Evolutionary conservation across 2,888 invertebrate species (phyloP).

Genomic region (Penaeus monodon): DNA sequence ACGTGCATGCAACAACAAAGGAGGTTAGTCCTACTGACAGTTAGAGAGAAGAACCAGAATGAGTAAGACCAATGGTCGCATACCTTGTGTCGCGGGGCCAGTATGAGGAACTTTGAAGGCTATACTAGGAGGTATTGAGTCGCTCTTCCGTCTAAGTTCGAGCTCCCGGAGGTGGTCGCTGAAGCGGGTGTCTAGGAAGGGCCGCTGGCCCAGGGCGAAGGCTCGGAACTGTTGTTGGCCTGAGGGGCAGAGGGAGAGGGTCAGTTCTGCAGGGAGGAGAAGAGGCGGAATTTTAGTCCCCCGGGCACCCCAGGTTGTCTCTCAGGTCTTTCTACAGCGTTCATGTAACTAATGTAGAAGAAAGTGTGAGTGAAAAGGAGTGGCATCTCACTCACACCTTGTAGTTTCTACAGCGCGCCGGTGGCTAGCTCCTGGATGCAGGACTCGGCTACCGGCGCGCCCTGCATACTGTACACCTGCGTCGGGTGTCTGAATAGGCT

Average conservation of each 20-base stretch:
- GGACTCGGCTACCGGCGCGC: no score
- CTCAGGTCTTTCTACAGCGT: not conserved
- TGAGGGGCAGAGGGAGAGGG: constrained; percentile 75
- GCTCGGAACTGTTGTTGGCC: constrained; percentile 87
- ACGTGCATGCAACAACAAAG: no score
- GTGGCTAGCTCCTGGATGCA: no score
- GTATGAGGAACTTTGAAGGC: constrained; percentile 53
- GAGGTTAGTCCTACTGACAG: no score
- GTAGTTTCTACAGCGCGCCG: no score
- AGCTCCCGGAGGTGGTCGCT: constrained; percentile 78
- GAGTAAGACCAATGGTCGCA: not conserved
- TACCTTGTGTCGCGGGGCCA: constrained; percentile 51
- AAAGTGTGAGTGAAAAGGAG: no score
- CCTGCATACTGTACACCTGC: no score
- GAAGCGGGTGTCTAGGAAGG: constrained; percentile 80
- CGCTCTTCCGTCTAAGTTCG: constrained; percentile 78
- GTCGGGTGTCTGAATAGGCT: no score
- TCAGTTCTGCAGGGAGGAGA: constrained; percentile 18
- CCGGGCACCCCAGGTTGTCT: not conserved
- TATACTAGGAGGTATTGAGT: constrained; percentile 60
- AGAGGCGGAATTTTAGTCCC: not conserved
- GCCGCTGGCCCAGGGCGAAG: constrained; percentile 83
- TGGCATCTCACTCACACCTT: no score
- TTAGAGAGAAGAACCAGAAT: no score
- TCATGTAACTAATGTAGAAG: no score